A percentile compares a stretch with the other conserved stretches of the same genome.
Evolutionary conservation across 2,113 vertebrate genomes (phyloP).

Genomic region (Bos taurus): DNA sequence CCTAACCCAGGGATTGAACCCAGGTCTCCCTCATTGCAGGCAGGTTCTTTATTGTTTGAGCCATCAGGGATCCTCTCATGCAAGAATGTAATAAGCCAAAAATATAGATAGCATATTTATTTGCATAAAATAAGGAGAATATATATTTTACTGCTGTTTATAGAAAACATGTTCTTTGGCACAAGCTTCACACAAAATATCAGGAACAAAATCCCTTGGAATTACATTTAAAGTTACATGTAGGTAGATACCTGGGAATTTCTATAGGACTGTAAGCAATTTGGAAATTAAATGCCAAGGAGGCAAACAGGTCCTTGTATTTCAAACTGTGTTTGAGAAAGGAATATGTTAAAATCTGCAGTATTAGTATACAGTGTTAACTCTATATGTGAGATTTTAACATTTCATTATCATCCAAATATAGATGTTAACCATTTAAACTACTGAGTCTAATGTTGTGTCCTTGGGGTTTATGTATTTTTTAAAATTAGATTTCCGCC

Average conservation of each 20-base stretch:
- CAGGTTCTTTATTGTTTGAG: too few species aligned
- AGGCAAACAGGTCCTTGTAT: neutral
- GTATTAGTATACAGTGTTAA: neutral
- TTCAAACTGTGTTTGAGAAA: neutral
- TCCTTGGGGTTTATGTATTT: neutral
- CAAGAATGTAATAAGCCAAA: neutral
- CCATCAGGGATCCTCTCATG: too few species aligned
- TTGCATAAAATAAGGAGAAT: constrained; percentile 2
- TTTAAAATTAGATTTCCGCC: too few species aligned
- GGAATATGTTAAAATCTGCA: neutral
- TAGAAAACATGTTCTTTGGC: constrained; percentile 69
- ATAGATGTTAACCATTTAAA: neutral
- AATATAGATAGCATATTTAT: neutral
- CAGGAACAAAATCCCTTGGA: neutral
- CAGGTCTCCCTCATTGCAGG: too few species aligned
- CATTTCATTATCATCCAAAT: neutral
- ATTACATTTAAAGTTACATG: constrained; percentile 3
- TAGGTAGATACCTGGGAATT: neutral
- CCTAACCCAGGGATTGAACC: too few species aligned
- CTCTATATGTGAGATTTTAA: neutral
- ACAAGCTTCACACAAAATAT: constrained; percentile 37
- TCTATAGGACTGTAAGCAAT: neutral
- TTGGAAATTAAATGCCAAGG: neutral
- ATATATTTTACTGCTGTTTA: constrained; percentile 43
- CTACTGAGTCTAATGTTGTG: neutral